These are phyloP conservation scores for Oreochromis mossambicus DNA, from an alignment of 2,797 vertebrate genomes.

Conservation along the genomic window DNA sequence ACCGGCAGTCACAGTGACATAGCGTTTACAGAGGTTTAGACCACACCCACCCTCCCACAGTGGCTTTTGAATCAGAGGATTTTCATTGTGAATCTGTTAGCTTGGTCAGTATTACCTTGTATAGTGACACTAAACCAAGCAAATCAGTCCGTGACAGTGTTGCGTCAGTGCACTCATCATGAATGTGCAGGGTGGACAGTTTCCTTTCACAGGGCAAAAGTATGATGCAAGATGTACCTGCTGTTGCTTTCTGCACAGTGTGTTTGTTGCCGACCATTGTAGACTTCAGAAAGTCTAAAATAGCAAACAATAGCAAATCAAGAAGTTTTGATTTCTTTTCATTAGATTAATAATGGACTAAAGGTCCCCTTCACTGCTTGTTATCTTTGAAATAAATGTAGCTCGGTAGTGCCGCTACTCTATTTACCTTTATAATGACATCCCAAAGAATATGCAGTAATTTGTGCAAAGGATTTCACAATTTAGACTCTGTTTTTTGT, in stretches of 20 bases:
- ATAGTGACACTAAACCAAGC: constrained; percentile 1
- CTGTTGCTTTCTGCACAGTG: constrained; percentile 50
- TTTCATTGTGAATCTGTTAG: neutral
- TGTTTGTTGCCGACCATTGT: neutral
- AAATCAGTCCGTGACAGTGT: constrained; percentile 43
- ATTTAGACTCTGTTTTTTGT: neutral
- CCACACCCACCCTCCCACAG: neutral
- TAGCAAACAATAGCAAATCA: neutral
- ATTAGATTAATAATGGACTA: neutral
- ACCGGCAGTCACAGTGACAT: neutral
- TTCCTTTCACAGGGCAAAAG: constrained; percentile 43
- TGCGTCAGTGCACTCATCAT: constrained; percentile 61
- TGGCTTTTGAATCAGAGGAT: neutral
- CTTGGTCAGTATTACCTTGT: neutral
- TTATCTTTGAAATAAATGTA: neutral
- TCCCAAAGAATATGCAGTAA: neutral
- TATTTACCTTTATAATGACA: neutral
- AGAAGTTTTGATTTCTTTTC: neutral
- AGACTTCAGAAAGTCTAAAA: neutral
- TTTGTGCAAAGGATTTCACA: neutral
- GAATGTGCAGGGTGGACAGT: constrained; percentile 45
- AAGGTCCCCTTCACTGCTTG: neutral
- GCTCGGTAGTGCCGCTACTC: neutral
- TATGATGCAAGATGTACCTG: constrained; percentile 65
- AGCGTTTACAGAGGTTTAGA: neutral